Percentiles rank a stretch among this genome's conserved stretches.
Conservation (phyloP, 2,888 invertebrate species). For the Drosophila niveifrons region DNA sequence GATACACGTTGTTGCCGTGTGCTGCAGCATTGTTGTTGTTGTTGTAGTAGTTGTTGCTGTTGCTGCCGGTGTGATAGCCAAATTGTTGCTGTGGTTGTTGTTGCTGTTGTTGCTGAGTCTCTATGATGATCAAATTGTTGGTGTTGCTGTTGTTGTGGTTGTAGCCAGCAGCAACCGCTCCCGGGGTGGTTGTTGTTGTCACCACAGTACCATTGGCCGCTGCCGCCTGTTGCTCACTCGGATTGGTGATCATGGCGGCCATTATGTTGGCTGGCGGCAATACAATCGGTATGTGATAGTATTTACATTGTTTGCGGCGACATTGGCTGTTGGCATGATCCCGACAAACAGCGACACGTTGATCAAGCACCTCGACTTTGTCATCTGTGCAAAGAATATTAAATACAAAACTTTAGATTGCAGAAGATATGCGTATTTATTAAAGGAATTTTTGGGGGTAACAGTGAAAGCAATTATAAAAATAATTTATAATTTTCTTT, state of each 20-base stretch:
- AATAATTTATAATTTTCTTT: slow-evolving; percentile 46
- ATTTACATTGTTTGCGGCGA: slow-evolving; percentile 97
- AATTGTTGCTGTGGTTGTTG: slow-evolving; percentile 63
- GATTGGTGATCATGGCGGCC: slow-evolving; percentile 87
- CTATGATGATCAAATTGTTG: slow-evolving; percentile 79
- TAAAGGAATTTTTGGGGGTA: slow-evolving; percentile 40
- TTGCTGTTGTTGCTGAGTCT: slow-evolving; percentile 72
- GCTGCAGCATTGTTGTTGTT: slow-evolving; percentile 69
- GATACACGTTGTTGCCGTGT: slow-evolving; percentile 71
- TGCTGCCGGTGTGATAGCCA: slow-evolving; percentile 60
- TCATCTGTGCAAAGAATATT: slow-evolving; percentile 89
- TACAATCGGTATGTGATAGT: slow-evolving; percentile 97
- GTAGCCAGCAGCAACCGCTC: slow-evolving; percentile 83
- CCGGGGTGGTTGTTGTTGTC: slow-evolving; percentile 44
- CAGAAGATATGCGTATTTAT: not conserved
- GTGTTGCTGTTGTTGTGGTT: slow-evolving; percentile 61
- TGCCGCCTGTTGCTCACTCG: slow-evolving; percentile 68
- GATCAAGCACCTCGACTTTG: slow-evolving; percentile 97
- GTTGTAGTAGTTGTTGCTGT: slow-evolving; percentile 40
- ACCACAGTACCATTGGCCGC: slow-evolving; percentile 41
- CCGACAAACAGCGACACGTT: slow-evolving; percentile 97
- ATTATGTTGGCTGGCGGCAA: slow-evolving; percentile 93
- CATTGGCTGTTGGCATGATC: slow-evolving; percentile 98
- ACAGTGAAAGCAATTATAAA: slow-evolving; percentile 75
- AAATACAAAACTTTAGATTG: not conserved